Evolutionary conservation across 2,888 invertebrate genomes (phyloP).

Genomic region (Diplolepis rosae): DNA sequence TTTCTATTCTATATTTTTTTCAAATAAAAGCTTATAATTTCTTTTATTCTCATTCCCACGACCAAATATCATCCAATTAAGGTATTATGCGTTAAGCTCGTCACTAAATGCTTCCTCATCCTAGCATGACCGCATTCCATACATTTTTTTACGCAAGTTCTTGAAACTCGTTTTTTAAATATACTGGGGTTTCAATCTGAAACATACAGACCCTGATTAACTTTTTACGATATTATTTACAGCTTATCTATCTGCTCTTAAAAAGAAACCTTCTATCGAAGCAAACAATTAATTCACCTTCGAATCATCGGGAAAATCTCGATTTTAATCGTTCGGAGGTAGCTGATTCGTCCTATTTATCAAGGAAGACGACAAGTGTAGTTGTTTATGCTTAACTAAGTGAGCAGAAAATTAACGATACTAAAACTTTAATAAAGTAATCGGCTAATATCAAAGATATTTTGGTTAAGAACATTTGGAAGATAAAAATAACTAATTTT

Average conservation of each 20-base stretch:
- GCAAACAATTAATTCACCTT: conserved; percentile 23
- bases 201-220: conserved; percentile 20
- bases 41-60: neutral
- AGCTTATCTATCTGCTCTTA: neutral
- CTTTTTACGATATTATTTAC: conserved; percentile 10
- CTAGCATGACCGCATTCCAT: neutral
- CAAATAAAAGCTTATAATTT: neutral
- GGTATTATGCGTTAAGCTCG: conserved; percentile 1
- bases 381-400: conserved; percentile 4
- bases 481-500: neutral
- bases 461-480: neutral
- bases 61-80: neutral
- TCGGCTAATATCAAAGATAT: too few species aligned
- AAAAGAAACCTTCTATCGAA: neutral
- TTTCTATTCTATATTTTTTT: too few species aligned
- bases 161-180: neutral
- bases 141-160: neutral
- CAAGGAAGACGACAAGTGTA: conserved; percentile 22
- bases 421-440: neutral
- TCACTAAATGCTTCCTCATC: neutral
- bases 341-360: conserved; percentile 23
- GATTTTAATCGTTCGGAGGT: conserved; percentile 18
- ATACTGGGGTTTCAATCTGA: conserved; percentile 11
- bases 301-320: conserved; percentile 8
- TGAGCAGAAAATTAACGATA: neutral